Percentiles rank a stretch among this genome's conserved stretches.
Evolutionary conservation across 2,888 invertebrate species (phyloP).

Genomic region (Mythimna loreyi): DNA sequence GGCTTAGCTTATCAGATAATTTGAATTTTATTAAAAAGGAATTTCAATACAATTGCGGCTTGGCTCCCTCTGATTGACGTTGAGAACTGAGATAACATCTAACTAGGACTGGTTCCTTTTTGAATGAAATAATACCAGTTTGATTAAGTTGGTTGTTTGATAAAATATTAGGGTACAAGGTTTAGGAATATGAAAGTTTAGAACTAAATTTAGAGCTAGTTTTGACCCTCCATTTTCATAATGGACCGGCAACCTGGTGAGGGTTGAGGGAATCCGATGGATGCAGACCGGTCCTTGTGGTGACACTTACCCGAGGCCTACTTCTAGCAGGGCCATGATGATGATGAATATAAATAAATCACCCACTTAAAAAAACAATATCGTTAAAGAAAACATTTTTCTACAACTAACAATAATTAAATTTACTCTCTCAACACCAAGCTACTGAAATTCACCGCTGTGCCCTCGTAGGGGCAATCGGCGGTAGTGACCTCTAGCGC

Average conservation of each 20-base stretch:
- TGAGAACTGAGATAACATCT: conserved; percentile 39
- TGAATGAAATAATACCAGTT: conserved; percentile 34
- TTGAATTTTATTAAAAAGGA: conserved; percentile 48
- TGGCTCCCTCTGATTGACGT: conserved; percentile 46
- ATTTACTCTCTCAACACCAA: conserved; percentile 2
- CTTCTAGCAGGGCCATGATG: too few relatives aligned
- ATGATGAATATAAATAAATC: not conserved
- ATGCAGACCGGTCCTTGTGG: too few relatives aligned
- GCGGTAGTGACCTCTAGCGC: too few relatives aligned
- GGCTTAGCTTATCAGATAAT: conserved; percentile 52
- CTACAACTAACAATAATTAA: conserved; percentile 1
- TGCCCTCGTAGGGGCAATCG: too few relatives aligned
- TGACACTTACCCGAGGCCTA: too few relatives aligned
- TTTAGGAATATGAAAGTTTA: not conserved
- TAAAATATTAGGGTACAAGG: conserved; percentile 1
- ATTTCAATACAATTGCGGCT: conserved; percentile 50
- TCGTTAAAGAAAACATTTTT: not conserved
- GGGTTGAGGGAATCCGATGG: too few relatives aligned
- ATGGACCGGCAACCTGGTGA: too few relatives aligned
- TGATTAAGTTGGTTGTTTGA: conserved; percentile 29
- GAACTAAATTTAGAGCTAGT: not conserved
- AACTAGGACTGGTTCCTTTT: conserved; percentile 26
- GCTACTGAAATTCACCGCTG: conserved; percentile 12
- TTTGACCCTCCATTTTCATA: not conserved
- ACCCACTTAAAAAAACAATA: not conserved